These are phyloP conservation scores for Gadopsis marmoratus DNA, from an alignment of 2,797 vertebrate species.

Conservation along the genomic window DNA sequence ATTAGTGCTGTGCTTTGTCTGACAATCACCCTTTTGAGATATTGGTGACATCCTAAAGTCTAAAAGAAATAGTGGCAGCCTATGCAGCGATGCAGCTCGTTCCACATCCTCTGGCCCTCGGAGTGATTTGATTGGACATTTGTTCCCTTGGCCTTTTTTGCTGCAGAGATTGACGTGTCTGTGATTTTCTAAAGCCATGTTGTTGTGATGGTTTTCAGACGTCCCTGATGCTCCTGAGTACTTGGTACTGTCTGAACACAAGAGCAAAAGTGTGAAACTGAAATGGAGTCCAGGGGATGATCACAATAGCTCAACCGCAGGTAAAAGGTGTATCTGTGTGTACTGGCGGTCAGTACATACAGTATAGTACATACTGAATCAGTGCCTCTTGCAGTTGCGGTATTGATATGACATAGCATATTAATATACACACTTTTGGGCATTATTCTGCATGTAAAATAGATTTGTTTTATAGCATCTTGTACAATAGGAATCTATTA, in stretches of 20 bases:
- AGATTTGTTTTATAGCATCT: conserved; percentile 57
- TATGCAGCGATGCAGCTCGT: conserved; percentile 28
- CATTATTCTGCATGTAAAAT: conserved; percentile 39
- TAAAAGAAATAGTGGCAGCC: conserved; percentile 13
- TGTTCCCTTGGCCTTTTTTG: conserved; percentile 34
- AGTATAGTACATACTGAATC: not conserved
- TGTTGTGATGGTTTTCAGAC: conserved; percentile 83
- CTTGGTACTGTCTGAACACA: conserved; percentile 88
- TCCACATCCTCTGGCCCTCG: conserved; percentile 47
- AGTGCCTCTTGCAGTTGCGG: not conserved
- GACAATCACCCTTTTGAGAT: conserved; percentile 14
- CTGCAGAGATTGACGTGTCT: conserved; percentile 47
- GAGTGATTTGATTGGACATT: conserved; percentile 45
- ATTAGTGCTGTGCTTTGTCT: conserved; percentile 20
- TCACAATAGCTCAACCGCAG: conserved; percentile 91
- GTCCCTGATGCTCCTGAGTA: conserved; percentile 91
- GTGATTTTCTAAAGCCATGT: conserved; percentile 50
- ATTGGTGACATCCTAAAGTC: conserved; percentile 28
- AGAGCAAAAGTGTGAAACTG: conserved; percentile 89
- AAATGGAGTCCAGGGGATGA: conserved; percentile 91
- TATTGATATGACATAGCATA: conserved; percentile 31
- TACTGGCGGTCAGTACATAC: conserved; percentile 28
- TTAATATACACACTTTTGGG: conserved; percentile 9
- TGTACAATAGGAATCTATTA: conserved; percentile 58
- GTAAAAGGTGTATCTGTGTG: conserved; percentile 77